Percentiles rank a stretch among this genome's conserved stretches.
These are phyloP conservation scores for Myiagra hebetior DNA, from an alignment of 2,113 vertebrate species.

Conservation along the genomic window DNA sequence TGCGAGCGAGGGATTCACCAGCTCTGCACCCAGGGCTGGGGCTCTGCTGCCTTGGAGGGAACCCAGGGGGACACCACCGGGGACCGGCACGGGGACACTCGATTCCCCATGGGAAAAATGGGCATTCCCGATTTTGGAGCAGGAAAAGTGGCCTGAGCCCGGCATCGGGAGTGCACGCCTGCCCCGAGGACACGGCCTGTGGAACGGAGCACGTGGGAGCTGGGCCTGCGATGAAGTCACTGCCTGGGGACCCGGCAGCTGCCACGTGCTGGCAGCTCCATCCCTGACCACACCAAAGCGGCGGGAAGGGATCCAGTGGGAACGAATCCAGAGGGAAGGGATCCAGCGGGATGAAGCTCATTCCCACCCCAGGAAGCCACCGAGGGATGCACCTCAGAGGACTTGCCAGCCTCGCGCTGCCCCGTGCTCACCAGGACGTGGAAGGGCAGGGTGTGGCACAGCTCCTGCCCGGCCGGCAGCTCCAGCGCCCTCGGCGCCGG, in stretches of 20 bases:
- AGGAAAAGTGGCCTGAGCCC: accelerated
- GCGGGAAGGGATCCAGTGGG: accelerated
- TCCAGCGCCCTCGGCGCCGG: slow-evolving; percentile 68
- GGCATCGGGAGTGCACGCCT: accelerated
- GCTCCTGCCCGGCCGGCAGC: slow-evolving; percentile 71
- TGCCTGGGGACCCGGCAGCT: background rate
- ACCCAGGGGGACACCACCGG: background rate
- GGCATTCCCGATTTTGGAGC: background rate
- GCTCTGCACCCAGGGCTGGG: background rate
- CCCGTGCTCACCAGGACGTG: slow-evolving; percentile 86
- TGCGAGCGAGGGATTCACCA: accelerated
- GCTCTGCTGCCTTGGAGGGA: background rate
- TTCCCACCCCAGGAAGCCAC: background rate
- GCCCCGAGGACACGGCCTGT: accelerated
- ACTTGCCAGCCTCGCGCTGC: background rate
- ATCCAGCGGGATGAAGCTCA: accelerated
- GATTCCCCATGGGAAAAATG: accelerated
- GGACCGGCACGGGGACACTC: accelerated
- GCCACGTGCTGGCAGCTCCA: background rate
- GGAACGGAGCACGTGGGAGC: background rate
- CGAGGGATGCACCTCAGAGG: accelerated
- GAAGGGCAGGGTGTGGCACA: slow-evolving; percentile 85
- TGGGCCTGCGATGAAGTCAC: background rate
- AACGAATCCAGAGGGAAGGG: accelerated
- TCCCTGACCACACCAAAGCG: background rate